phyloP scores from a whole-genome alignment of 2,113 vertebrate species.

The Pelvicachromis taeniatus region DNA sequence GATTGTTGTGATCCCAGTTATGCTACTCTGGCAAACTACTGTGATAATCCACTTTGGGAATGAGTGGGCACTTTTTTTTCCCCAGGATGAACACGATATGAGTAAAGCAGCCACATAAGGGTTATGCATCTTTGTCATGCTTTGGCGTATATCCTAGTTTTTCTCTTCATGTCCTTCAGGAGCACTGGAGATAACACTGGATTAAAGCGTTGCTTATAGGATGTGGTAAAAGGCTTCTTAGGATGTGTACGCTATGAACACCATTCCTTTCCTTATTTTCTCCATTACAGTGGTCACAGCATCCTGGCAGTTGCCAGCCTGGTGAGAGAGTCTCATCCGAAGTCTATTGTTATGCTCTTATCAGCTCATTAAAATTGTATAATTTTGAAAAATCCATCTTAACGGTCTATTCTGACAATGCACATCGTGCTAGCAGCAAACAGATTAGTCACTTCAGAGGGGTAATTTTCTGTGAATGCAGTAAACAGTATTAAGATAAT shows the following conservation, averaged over 20 bases:
- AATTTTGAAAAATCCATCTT: slow-evolving; percentile 24
- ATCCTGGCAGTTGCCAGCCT: not conserved
- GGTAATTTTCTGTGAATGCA: slow-evolving; percentile 45
- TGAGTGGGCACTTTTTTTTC: slow-evolving; percentile 5
- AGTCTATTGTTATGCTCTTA: slow-evolving; percentile 21
- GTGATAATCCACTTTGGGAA: slow-evolving; percentile 18
- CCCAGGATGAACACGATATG: not conserved
- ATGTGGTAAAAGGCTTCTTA: not conserved
- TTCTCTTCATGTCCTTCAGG: slow-evolving; percentile 7
- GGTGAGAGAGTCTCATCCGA: not conserved
- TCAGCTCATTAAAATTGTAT: slow-evolving; percentile 44
- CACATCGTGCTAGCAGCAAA: slow-evolving; percentile 2
- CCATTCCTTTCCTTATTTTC: not conserved
- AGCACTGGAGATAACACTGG: not conserved
- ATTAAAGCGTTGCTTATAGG: not conserved
- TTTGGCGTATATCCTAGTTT: not conserved
- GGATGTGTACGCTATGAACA: not conserved
- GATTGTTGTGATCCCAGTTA: not conserved
- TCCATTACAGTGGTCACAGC: not conserved
- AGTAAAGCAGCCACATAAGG: not conserved
- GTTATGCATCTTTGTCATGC: slow-evolving; percentile 1
- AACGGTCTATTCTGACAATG: not conserved
- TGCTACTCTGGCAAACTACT: not conserved
- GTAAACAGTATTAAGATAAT: slow-evolving; percentile 49
- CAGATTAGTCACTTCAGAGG: slow-evolving; percentile 41